Evolutionary conservation across 2,113 vertebrate genomes (phyloP), one percentile per base, ranked within the genome.

Genomic region (Ondatra zibethicus): DNA sequence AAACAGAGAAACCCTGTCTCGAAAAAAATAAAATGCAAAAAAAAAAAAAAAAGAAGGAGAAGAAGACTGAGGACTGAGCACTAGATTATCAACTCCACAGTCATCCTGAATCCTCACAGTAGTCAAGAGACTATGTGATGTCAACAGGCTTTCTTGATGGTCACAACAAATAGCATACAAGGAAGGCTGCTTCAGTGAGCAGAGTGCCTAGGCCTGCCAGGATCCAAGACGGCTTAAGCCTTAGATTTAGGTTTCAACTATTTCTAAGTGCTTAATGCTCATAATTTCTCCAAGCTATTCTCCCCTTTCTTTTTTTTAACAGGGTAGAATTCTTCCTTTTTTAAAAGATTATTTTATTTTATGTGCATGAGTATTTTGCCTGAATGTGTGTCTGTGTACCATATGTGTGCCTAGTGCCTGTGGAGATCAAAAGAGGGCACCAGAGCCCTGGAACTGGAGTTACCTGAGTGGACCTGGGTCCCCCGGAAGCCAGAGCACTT

Each of bases 251-350:
- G 65, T 14, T 94, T 93, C 76, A 88, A 85, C 58, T 78, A 65
- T 88, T 94, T 87, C 82, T 52, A 94, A 93, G 80, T 88, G 70
- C 17, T 85, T 75, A 89, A 93, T 12, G 50, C 92, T 10, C 96
- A 63, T 16, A 94, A 94, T 92, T 76, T 72, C 36, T 94, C 65
- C n/a, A 68, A 10, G 17, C 29, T 47, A 66, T 13, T 23, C 42
- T 86, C 14, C 29, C 29, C 9, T 36, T 31, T 31, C 25, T 31
- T 85, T 63, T 63, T 58, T 66, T 68, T 47, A 86, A 68, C 13
- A 47, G 63, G 16, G 29, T 66, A 66, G 39, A 65, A 66, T 47
- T 33, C 31, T 12, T 85, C 17, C 55, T n/a, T n/a, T 58, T 33
- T 55, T 42, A 36, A 11, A 14, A 31, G 29, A 52, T 36, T 45